A percentile compares a stretch with the other conserved stretches of the same genome.
Conservation (phyloP, 37 sponge, comb jelly and placozoan species). For the Eunapius fragilis region DNA sequence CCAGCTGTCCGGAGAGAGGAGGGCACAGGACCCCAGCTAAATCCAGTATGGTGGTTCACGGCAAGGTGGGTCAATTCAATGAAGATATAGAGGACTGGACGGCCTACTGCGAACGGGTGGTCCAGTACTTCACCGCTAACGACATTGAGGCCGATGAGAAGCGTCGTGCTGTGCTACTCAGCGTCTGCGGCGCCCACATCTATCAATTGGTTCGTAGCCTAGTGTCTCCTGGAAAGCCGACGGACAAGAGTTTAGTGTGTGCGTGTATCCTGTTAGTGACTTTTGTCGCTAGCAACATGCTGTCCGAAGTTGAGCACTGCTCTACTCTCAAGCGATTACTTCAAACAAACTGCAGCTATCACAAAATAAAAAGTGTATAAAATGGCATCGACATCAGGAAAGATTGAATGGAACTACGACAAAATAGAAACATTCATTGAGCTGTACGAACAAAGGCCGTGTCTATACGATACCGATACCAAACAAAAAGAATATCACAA, state of each 20-base stretch:
- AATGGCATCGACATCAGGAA: too few relatives aligned
- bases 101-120: neutral
- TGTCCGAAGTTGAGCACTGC: too few relatives aligned
- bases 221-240: conserved; percentile 20
- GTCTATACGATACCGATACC: too few relatives aligned
- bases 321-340: too few relatives aligned
- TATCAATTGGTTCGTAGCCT: conserved; percentile 10
- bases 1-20: neutral
- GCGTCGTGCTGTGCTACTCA: conserved; percentile 11
- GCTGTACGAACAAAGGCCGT: too few relatives aligned
- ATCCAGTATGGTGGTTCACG: neutral
- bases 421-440: too few relatives aligned
- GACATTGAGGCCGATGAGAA: conserved; percentile 11
- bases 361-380: too few relatives aligned
- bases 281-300: too few relatives aligned
- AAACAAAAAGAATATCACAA: too few relatives aligned
- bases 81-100: conserved; percentile 15
- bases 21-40: neutral
- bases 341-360: too few relatives aligned
- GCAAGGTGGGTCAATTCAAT: neutral
- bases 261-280: too few relatives aligned
- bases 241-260: neutral
- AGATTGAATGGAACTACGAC: too few relatives aligned
- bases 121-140: conserved; percentile 13
- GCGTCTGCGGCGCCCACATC: conserved; percentile 1